Percentiles rank a stretch among this genome's conserved stretches.
Evolutionary conservation across 1,140 invertebrate genomes (phyloP).

Genomic region (Aphaenogaster rudis): DNA sequence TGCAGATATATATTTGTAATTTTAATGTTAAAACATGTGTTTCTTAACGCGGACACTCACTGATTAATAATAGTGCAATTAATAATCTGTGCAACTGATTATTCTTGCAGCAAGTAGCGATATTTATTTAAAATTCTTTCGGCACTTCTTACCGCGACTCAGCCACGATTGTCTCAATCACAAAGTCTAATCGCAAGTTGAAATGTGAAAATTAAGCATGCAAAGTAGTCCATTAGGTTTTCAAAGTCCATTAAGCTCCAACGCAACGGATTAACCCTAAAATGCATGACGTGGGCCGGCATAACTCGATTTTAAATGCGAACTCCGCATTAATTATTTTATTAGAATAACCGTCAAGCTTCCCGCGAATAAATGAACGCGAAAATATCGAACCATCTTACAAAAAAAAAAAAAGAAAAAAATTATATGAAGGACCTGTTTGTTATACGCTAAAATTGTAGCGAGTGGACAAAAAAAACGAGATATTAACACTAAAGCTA

Average conservation of each 20-base stretch:
- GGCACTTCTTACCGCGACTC: background rate
- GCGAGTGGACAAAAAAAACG: background rate
- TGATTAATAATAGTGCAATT: background rate
- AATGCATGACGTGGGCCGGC: constrained; percentile 32
- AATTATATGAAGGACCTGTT: background rate
- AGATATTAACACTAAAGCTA: background rate
- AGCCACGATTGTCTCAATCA: constrained; percentile 6
- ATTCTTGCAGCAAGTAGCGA: background rate
- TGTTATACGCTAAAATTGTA: background rate
- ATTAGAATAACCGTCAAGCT: constrained; percentile 6
- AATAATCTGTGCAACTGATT: background rate
- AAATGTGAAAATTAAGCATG: constrained; percentile 50
- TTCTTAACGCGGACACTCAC: constrained; percentile 6
- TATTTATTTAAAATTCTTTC: constrained; percentile 24
- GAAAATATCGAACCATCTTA: background rate
- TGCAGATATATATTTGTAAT: constrained; percentile 19
- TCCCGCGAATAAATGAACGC: background rate
- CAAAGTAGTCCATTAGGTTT: constrained; percentile 46
- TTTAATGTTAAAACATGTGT: background rate
- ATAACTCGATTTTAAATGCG: constrained; percentile 28
- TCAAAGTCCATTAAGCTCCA: constrained; percentile 47
- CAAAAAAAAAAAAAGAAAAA: background rate
- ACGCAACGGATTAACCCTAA: constrained; percentile 46
- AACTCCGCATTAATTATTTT: constrained; percentile 36
- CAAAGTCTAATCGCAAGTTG: constrained; percentile 38